Evolutionary conservation across 2,888 invertebrate genomes (phyloP).

Genomic region (Diadegma fenestrale): DNA sequence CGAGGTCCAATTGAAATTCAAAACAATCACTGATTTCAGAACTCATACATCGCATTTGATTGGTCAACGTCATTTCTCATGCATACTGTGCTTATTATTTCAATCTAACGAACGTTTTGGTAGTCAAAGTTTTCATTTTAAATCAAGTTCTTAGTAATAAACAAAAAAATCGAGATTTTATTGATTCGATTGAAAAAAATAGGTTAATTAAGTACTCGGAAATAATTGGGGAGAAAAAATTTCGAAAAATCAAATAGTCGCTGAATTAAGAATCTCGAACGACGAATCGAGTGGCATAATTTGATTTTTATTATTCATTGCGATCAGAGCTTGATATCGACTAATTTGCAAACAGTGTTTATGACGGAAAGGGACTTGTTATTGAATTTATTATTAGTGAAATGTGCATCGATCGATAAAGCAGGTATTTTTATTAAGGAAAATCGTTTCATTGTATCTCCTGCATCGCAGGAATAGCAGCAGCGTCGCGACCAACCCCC

Average conservation of each 20-base stretch:
- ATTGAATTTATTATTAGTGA: background rate
- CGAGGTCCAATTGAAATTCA: background rate
- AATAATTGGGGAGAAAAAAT: background rate
- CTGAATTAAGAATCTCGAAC: background rate
- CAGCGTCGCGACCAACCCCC: conserved; percentile 88
- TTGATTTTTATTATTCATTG: background rate
- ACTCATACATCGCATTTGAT: background rate
- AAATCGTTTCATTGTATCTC: conserved; percentile 58
- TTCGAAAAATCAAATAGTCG: too few relatives aligned
- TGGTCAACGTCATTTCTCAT: background rate
- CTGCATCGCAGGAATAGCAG: conserved; percentile 81
- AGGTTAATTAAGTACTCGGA: background rate
- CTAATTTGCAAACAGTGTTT: background rate
- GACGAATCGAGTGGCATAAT: background rate
- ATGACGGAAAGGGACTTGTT: background rate
- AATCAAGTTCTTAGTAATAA: too few relatives aligned
- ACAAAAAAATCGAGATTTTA: background rate
- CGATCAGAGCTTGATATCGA: background rate
- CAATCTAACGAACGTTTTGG: background rate
- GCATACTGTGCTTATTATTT: background rate
- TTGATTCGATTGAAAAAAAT: background rate
- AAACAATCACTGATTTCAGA: background rate
- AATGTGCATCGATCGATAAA: conserved; percentile 2
- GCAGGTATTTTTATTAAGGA: conserved; percentile 12
- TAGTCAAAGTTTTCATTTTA: too few relatives aligned